phyloP scores from a whole-genome alignment of 2,888 invertebrate species.

The Polylopha cassiicola region DNA sequence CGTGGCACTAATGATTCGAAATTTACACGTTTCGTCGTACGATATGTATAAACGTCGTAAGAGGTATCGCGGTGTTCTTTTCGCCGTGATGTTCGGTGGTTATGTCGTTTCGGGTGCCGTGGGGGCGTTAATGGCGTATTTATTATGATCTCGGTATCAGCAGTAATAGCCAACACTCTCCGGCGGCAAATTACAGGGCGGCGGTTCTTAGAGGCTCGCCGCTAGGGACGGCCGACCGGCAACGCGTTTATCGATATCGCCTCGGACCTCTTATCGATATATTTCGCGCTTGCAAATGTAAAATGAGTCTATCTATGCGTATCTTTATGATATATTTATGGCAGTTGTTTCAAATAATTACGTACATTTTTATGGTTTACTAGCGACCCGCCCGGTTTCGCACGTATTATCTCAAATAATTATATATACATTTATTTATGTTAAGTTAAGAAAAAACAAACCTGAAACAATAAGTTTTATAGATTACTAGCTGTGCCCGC shows the following conservation, averaged over 20 bases:
- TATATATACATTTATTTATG: too few species aligned
- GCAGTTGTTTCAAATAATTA: slow-evolving; percentile 7
- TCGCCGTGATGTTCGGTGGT: slow-evolving; percentile 39
- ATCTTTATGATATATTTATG: slow-evolving; percentile 9
- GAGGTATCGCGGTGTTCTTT: slow-evolving; percentile 20
- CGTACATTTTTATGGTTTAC: not conserved
- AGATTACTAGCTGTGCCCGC: too few species aligned
- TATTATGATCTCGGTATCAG: slow-evolving; percentile 77
- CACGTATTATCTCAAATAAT: too few species aligned
- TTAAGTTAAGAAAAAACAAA: too few species aligned
- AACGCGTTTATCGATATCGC: slow-evolving; percentile 59
- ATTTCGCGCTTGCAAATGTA: slow-evolving; percentile 40
- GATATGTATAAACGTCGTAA: slow-evolving; percentile 27
- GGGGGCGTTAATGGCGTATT: slow-evolving; percentile 77
- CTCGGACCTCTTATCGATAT: slow-evolving; percentile 52
- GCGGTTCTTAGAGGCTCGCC: slow-evolving; percentile 56
- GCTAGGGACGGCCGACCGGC: slow-evolving; percentile 54
- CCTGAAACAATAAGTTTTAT: too few species aligned
- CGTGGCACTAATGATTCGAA: slow-evolving; percentile 44
- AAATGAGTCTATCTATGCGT: slow-evolving; percentile 37
- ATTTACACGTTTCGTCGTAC: slow-evolving; percentile 39
- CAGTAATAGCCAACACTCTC: slow-evolving; percentile 76
- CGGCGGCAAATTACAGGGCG: slow-evolving; percentile 77
- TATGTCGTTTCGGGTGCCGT: slow-evolving; percentile 71
- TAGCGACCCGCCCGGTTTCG: too few species aligned